A percentile compares a stretch with the other conserved stretches of the same genome.
Conservation (phyloP, 2,113 vertebrate species). For the Petromus typicus region DNA sequence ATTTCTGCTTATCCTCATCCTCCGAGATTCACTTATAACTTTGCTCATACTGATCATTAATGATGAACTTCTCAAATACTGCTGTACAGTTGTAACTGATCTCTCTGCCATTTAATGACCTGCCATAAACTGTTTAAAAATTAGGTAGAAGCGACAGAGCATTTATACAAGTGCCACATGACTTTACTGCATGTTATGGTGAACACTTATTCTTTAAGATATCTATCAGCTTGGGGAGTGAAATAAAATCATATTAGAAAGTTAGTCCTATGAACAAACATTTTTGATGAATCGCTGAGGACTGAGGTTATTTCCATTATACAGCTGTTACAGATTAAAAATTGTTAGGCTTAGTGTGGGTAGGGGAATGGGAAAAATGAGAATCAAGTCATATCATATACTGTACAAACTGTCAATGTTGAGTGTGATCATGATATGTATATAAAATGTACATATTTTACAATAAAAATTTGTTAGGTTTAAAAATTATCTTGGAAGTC, state of each 20-base stretch:
- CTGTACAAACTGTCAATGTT: no score
- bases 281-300: neutral
- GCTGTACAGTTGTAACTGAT: neutral
- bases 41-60: neutral
- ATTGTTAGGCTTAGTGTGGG: neutral
- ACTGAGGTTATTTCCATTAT: neutral
- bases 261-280: neutral
- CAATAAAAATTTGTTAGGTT: neutral
- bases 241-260: neutral
- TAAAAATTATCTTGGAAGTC: neutral
- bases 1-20: neutral
- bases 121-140: neutral
- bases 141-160: neutral
- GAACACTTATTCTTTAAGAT: neutral
- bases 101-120: neutral
- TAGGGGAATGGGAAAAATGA: no score
- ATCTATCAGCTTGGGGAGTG: neutral
- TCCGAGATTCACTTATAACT: neutral
- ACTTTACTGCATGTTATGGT: neutral
- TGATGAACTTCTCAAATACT: neutral
- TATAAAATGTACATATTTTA: no score
- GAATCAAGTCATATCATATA: no score
- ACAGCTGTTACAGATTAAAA: neutral
- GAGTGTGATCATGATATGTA: no score
- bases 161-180: neutral